phyloP scores from a whole-genome alignment of 2,888 invertebrate genomes.

The Gasteruption jaculator region DNA sequence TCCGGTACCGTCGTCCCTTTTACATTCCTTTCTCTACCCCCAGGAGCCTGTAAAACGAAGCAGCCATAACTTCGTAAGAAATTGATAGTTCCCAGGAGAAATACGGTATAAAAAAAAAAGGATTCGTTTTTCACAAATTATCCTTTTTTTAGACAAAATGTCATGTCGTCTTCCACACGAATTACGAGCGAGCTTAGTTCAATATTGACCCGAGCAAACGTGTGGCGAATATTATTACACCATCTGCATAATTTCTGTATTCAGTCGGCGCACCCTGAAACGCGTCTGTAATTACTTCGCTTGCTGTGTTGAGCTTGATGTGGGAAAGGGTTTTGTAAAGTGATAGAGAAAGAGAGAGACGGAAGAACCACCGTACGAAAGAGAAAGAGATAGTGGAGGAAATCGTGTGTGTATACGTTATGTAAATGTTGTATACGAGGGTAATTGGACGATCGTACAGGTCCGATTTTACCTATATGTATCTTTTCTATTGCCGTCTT shows the following conservation, averaged over 20 bases:
- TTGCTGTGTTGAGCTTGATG: constrained; percentile 31
- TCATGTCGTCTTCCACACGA: constrained; percentile 32
- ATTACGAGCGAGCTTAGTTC: constrained; percentile 42
- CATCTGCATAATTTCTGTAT: constrained; percentile 48
- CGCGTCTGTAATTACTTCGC: constrained; percentile 47
- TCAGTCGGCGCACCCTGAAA: constrained; percentile 43
- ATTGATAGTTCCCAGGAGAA: no score
- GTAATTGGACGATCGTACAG: constrained; percentile 39
- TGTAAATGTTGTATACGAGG: constrained; percentile 38
- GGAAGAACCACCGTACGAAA: no score
- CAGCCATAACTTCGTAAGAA: no score
- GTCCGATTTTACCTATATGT: no score
- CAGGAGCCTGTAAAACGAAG: no score
- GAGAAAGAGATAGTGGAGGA: constrained; percentile 19
- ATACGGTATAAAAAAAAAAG: no score
- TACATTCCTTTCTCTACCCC: no score
- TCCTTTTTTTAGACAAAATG: no score
- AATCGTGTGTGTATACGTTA: constrained; percentile 32
- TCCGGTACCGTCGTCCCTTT: no score
- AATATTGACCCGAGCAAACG: constrained; percentile 47
- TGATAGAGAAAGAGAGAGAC: neutral
- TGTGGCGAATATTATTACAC: constrained; percentile 48
- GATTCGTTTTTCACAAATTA: no score
- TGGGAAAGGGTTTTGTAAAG: constrained; percentile 15
- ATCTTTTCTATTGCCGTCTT: no score